Base-by-base conservation (phyloP, 2,888 invertebrate genomes). In the Drosophila parthenogenetica region DNA sequence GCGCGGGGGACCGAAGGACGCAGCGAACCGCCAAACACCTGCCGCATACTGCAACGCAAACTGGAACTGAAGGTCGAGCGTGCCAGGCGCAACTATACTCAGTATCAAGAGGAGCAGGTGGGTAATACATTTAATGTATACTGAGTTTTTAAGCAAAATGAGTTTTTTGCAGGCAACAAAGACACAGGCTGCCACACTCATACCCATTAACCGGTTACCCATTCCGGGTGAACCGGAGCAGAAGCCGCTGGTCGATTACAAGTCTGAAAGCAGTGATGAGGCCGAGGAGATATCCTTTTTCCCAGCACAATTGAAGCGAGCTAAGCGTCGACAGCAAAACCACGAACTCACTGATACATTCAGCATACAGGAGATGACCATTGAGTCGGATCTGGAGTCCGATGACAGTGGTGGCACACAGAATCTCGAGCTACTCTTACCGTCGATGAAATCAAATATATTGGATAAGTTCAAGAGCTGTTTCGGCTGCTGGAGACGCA, bases 281-380 rank as follows among this genome's bases (percentile, higher is more conserved):
- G 90, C 91, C 19, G 92, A 92, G 68, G 92, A 92, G 69, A 89
- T 92, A 13, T 91, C 92, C 7, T 92, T 92, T 73, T 92, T 92
- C 51, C 91, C 92, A 5, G 77, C 89, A 8, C 90, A 90, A 59
- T 57, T 86, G 55, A 91, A 89, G 77, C 81, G 81, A 55, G 75
- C 81, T 32, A 83, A 84, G 19, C 87, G 84, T 7, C 87, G 77
- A 4, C 89, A 87, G 65, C 90, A 89, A 63, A 86, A 91, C n/a
- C 77, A 87, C n/a, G 91, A 91, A 58, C 81, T 91, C 11, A 90
- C 91, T 19, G 92, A 92, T 70, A 92, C 92, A 3, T 92, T 92
- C 71, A 92, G 92, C 74, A 92, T 92, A 85, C 92, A 92, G 66
- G 92, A 92, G 68, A 92, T 92, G 92, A 91, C 92, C 35, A 92